Conservation (phyloP, 2,797 vertebrate species). For the Rhynchonycteris naso region DNA sequence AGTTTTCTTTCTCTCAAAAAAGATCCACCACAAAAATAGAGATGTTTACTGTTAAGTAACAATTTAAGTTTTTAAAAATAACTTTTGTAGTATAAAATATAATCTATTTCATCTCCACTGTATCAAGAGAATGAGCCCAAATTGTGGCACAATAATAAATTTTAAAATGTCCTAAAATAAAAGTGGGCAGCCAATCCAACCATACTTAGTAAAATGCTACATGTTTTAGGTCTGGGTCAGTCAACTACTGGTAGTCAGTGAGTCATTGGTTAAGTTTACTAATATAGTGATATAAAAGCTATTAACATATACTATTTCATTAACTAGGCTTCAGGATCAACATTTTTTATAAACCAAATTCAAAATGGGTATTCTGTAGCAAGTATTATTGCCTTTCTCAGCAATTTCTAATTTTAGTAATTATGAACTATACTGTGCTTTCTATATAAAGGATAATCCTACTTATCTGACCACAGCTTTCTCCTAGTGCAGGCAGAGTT, state of each 20-base stretch:
- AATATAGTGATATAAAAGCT: neutral
- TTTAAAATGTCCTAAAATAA: neutral
- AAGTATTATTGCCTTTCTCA: neutral
- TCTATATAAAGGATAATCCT: neutral
- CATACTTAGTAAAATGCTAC: neutral
- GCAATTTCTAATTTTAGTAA: constrained; percentile 26
- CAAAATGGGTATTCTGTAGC: constrained; percentile 3
- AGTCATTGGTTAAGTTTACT: neutral
- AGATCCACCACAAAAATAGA: neutral
- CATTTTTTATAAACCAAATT: constrained; percentile 25
- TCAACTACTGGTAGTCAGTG: neutral
- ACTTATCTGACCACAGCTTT: neutral
- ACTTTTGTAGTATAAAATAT: constrained; percentile 8
- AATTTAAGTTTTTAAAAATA: neutral
- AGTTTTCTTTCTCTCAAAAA: constrained; percentile 45
- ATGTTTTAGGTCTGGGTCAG: neutral
- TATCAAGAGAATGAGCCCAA: neutral
- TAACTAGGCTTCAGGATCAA: neutral
- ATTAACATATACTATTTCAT: neutral
- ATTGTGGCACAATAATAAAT: neutral
- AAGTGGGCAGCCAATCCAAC: neutral
- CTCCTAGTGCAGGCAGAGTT: neutral
- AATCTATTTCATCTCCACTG: neutral
- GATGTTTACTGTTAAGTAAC: neutral
- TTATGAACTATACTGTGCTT: neutral